Conservation (phyloP, 1,140 invertebrate species). For the Drosophila kikkawai region DNA sequence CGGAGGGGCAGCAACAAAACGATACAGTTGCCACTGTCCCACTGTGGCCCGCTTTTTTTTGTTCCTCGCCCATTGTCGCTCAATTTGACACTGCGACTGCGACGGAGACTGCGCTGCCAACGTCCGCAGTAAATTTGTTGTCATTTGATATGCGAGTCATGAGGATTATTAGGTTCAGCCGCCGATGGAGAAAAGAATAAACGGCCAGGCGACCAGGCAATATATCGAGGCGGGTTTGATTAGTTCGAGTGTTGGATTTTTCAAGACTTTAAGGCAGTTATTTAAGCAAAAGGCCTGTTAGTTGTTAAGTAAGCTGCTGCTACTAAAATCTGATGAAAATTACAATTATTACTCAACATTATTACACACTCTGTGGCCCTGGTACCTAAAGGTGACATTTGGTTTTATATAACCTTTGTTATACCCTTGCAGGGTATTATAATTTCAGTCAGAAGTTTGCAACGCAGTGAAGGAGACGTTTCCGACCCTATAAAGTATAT, state of each 20-base stretch:
- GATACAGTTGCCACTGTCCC: slow-evolving; percentile 82
- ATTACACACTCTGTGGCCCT: neutral
- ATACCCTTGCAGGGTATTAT: no score
- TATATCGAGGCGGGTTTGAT: slow-evolving; percentile 45
- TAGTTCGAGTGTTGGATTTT: neutral
- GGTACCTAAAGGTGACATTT: no score
- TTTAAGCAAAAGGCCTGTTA: neutral
- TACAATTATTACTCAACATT: neutral
- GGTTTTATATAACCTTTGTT: neutral
- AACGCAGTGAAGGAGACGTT: no score
- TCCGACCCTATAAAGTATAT: no score
- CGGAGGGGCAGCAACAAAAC: slow-evolving; percentile 65
- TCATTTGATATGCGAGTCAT: slow-evolving; percentile 84
- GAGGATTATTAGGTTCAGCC: slow-evolving; percentile 81
- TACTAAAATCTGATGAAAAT: neutral
- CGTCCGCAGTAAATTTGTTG: slow-evolving; percentile 80
- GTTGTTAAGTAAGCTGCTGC: neutral
- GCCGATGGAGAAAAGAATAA: slow-evolving; percentile 48
- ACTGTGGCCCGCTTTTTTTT: slow-evolving; percentile 71
- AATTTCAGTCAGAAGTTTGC: no score
- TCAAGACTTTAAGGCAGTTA: neutral
- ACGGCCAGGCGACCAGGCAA: slow-evolving; percentile 55
- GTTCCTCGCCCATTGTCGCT: slow-evolving; percentile 76
- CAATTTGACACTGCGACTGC: slow-evolving; percentile 72
- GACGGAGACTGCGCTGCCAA: slow-evolving; percentile 18